A percentile compares a stretch with the other conserved stretches of the same genome.
Evolutionary conservation across 2,888 invertebrate species (phyloP).

Genomic region (Cordylochernes scorpioides): DNA sequence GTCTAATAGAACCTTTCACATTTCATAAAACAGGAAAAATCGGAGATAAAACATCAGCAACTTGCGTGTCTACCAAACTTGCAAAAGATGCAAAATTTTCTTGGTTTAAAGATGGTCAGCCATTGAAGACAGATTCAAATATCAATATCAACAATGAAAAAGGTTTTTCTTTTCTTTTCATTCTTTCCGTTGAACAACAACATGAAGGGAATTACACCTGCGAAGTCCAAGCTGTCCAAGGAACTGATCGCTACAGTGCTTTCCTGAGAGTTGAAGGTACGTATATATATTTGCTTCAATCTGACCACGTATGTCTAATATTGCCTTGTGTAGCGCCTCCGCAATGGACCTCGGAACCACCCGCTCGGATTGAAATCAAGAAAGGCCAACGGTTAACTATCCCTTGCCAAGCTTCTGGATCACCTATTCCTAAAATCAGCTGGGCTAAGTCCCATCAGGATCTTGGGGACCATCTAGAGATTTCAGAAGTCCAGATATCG

Average conservation of each 20-base stretch:
- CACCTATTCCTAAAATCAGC: slow-evolving; percentile 9
- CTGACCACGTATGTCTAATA: too few relatives aligned
- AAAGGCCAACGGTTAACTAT: slow-evolving; percentile 2
- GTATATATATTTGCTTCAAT: neutral
- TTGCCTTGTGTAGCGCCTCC: slow-evolving; percentile 12
- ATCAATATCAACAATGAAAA: slow-evolving; percentile 4
- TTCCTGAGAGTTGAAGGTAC: slow-evolving; percentile 7
- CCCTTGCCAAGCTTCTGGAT: slow-evolving; percentile 9
- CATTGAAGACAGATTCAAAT: neutral
- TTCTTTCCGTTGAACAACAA: slow-evolving; percentile 2
- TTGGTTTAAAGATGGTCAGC: slow-evolving; percentile 5
- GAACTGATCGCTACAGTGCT: slow-evolving; percentile 5
- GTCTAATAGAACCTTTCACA: slow-evolving; percentile 6
- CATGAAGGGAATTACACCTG: slow-evolving; percentile 13
- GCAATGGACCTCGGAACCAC: slow-evolving; percentile 9
- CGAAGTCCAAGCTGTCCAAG: slow-evolving; percentile 5
- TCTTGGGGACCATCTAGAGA: too few relatives aligned
- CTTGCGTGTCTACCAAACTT: too few relatives aligned
- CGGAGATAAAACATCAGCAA: slow-evolving; percentile 2
- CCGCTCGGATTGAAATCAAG: too few relatives aligned
- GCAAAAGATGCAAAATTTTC: too few relatives aligned
- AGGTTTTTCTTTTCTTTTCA: slow-evolving; percentile 5
- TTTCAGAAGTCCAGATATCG: neutral
- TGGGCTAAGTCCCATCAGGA: slow-evolving; percentile 11
- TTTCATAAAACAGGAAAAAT: slow-evolving; percentile 3